A percentile compares a stretch with the other conserved stretches of the same genome.
Evolutionary conservation across 1,140 invertebrate genomes (phyloP).

Genomic region (Hermatobates lingyangjiaoensis): DNA sequence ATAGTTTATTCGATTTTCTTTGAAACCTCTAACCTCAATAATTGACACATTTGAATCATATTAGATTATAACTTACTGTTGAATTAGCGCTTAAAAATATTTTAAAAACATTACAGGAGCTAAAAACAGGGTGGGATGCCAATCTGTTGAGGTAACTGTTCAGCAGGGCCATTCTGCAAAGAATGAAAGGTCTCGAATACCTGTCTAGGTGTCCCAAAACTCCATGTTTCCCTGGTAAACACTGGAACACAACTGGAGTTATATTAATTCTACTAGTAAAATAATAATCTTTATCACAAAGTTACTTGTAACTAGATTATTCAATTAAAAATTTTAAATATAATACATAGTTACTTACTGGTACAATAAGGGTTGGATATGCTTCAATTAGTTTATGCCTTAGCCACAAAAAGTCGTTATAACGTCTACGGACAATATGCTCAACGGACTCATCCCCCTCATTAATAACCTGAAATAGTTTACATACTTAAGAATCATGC

Average conservation of each 20-base stretch:
- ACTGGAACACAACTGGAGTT: not conserved
- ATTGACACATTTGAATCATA: no score
- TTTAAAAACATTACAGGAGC: conserved; percentile 43
- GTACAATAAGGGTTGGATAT: conserved; percentile 47
- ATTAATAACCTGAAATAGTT: conserved; percentile 33
- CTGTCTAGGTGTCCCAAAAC: conserved; percentile 47
- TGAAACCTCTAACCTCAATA: no score
- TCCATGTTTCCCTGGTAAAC: conserved; percentile 48
- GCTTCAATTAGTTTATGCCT: conserved; percentile 41
- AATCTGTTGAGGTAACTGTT: conserved; percentile 45
- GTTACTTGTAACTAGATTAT: not conserved
- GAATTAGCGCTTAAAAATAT: conserved; percentile 48
- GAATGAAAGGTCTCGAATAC: conserved; percentile 54
- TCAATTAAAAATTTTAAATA: not conserved
- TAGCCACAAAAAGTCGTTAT: conserved; percentile 60
- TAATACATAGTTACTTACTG: conserved; percentile 28
- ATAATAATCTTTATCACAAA: not conserved
- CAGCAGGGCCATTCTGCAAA: conserved; percentile 45
- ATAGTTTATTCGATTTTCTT: no score
- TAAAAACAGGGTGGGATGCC: conserved; percentile 48
- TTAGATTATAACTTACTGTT: conserved; percentile 34
- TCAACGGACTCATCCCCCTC: conserved; percentile 44
- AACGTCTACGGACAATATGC: conserved; percentile 45
- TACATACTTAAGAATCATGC: not conserved
- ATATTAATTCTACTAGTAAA: not conserved